Evolutionary conservation across 2,888 invertebrate genomes (phyloP).

Genomic region (Chaitophorus viminalis): DNA sequence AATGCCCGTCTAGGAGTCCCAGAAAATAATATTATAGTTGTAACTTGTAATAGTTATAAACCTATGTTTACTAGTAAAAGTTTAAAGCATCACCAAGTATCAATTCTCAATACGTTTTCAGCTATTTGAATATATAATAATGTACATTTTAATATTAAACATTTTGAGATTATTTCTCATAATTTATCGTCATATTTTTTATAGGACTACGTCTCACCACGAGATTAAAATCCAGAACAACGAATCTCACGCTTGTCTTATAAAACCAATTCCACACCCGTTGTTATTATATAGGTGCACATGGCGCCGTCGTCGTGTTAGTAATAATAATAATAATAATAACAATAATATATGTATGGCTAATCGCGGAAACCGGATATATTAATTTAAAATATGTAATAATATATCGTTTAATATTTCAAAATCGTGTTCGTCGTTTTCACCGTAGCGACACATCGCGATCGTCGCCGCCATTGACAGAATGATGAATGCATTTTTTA

Average conservation of each 20-base stretch:
- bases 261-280: not conserved
- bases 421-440: not conserved
- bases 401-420: not conserved
- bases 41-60: too few relatives aligned
- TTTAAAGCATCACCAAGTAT: too few relatives aligned
- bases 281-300: too few relatives aligned
- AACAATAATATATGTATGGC: not conserved
- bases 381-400: conserved; percentile 11
- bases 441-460: not conserved
- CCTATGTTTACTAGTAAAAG: too few relatives aligned
- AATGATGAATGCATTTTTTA: conserved; percentile 11
- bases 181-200: too few relatives aligned
- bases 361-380: conserved; percentile 20
- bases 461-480: not conserved
- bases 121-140: too few relatives aligned
- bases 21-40: too few relatives aligned
- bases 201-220: not conserved
- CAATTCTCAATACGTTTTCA: too few relatives aligned
- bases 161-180: too few relatives aligned
- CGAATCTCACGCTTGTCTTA: not conserved
- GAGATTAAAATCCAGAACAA: not conserved
- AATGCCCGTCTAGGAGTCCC: too few relatives aligned
- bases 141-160: too few relatives aligned
- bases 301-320: too few relatives aligned
- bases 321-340: not conserved